These are phyloP conservation scores for Trichogramma pretiosum DNA, from an alignment of 1,140 invertebrate species.

Conservation along the genomic window DNA sequence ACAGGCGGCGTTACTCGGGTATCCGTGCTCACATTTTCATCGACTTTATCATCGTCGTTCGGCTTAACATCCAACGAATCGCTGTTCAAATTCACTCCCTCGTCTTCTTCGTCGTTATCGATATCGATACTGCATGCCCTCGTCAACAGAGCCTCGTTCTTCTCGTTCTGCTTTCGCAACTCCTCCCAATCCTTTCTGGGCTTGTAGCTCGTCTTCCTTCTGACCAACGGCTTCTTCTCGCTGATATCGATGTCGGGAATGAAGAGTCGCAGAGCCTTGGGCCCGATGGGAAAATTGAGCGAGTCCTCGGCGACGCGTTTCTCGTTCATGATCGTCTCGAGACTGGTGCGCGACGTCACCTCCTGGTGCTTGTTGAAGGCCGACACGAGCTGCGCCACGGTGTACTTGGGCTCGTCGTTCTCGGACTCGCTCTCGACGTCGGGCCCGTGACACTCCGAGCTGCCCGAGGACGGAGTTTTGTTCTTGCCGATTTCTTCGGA, in stretches of 20 bases:
- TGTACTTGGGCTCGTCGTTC: slow-evolving; percentile 46
- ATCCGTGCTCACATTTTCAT: background rate
- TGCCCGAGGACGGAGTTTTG: slow-evolving; percentile 1
- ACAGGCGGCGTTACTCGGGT: background rate
- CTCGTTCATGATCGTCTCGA: slow-evolving; percentile 45
- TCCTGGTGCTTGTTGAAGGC: slow-evolving; percentile 50
- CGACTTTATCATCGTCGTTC: slow-evolving; percentile 32
- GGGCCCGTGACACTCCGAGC: slow-evolving; percentile 15
- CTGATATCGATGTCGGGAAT: slow-evolving; percentile 48
- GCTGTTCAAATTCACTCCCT: too few relatives aligned
- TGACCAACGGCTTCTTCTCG: slow-evolving; percentile 37
- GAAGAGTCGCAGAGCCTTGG: slow-evolving; percentile 45
- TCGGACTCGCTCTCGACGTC: slow-evolving; percentile 39
- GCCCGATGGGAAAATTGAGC: slow-evolving; percentile 42
- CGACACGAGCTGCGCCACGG: slow-evolving; percentile 46
- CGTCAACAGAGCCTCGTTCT: slow-evolving; percentile 35
- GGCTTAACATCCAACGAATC: slow-evolving; percentile 41
- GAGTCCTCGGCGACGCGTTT: slow-evolving; percentile 38
- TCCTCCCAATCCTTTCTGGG: slow-evolving; percentile 44
- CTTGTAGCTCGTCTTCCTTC: slow-evolving; percentile 44
- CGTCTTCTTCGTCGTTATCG: slow-evolving; percentile 36
- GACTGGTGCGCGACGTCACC: slow-evolving; percentile 43
- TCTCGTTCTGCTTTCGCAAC: slow-evolving; percentile 38
- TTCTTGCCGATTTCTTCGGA: slow-evolving; percentile 34
- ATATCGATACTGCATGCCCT: slow-evolving; percentile 34